Evolutionary conservation across 2,113 vertebrate genomes (phyloP), one percentile per base, ranked within the genome.

Genomic region (Heteronetta atricapilla): DNA sequence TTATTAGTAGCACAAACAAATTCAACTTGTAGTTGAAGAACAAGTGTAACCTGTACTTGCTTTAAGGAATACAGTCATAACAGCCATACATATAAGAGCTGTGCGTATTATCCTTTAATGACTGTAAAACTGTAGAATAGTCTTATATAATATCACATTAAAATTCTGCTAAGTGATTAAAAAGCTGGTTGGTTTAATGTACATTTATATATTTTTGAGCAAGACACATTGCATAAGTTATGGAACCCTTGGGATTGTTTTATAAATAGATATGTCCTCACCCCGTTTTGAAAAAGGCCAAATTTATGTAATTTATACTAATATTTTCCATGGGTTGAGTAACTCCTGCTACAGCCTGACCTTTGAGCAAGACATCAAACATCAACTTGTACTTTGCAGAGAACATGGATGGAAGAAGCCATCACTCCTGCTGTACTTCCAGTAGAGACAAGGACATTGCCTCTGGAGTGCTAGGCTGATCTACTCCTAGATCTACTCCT

Each of bases 11-110:
- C 5, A 4, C 60, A 86, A 95, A 67, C 29, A 86, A 78, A 90
- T 56, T 81, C 64, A 40, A 44, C 52, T 83, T 48, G 25, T 34
- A 56, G 52, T 86, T 84, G 87, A 92, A 93, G 80, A 94, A 81
- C 69, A 68, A 90, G 92, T 42, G 60, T 70, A 66, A 93, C 88
- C 38, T 91, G 76, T 86, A 86, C 44, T 94, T 86, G 48, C 44
- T 90, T 58, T 74, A 75, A 74, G 21, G 58, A 90, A 74, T 56
- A 88, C 11, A 85, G 42, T 55, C 50, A 25, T 40, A 63, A 63
- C 36, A 63, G 36, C 36, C 63, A 67, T 74, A 72, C 34, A 58
- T 58, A 48, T 86, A 79, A n/a, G 70, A 87, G 79, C 40, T 0
- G 0, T 55, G 38, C 34, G 87, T 85, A 89, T 87, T 91, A 78